Percentiles rank a stretch among this genome's conserved stretches.
phyloP scores from a whole-genome alignment of 2,113 vertebrate species.

The Turnix velox region DNA sequence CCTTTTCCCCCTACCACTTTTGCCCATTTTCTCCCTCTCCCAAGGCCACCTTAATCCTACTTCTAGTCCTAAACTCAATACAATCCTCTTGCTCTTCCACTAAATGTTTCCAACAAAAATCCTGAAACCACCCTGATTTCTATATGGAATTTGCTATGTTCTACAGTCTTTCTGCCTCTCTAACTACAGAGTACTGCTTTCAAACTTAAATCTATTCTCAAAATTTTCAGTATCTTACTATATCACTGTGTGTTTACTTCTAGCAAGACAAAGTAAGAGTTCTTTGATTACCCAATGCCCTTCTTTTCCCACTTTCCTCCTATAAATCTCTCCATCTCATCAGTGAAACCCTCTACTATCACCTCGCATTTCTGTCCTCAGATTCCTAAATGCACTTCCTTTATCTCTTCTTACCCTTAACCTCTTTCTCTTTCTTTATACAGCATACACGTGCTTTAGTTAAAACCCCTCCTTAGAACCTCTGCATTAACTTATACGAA shows the following conservation, averaged over 20 bases:
- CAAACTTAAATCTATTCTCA: neutral
- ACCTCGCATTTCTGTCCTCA: fast-evolving
- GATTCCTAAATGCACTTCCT: neutral
- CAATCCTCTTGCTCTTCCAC: neutral
- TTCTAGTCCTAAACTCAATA: neutral
- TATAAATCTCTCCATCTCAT: neutral
- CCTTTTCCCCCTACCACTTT: neutral
- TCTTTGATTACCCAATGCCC: neutral
- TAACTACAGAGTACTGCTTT: neutral
- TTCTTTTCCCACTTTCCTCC: neutral
- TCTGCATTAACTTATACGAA: neutral
- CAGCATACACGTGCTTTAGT: neutral
- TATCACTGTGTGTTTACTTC: neutral
- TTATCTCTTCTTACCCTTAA: neutral
- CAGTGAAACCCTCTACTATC: neutral
- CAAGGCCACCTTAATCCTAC: neutral
- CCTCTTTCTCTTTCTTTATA: neutral
- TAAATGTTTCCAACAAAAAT: neutral
- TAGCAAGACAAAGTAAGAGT: neutral
- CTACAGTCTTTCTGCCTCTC: neutral
- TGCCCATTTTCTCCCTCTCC: neutral
- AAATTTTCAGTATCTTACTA: neutral
- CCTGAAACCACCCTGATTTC: neutral
- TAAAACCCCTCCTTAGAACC: neutral
- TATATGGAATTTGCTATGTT: neutral